Percentiles rank a stretch among this genome's conserved stretches.
Evolutionary conservation across 1,140 invertebrate genomes (phyloP).

Genomic region (Apis dorsata): DNA sequence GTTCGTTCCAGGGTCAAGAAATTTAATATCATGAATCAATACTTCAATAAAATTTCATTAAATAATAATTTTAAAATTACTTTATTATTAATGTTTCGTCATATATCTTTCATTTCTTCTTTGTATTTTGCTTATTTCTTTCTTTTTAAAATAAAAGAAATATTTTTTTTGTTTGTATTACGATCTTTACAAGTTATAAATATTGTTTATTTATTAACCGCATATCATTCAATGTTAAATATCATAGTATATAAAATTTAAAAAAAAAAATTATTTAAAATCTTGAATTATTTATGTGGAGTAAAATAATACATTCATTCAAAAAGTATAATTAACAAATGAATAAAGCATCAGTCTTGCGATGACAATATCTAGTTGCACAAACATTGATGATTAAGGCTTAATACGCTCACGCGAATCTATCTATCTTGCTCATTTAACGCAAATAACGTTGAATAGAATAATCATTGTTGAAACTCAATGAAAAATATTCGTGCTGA

Average conservation of each 20-base stretch:
- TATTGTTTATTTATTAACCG: background rate
- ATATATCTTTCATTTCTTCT: background rate
- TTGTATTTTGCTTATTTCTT: too few species aligned
- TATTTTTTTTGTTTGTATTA: background rate
- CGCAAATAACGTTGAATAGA: background rate
- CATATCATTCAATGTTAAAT: background rate
- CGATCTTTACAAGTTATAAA: background rate
- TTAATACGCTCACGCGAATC: background rate
- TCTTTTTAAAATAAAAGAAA: background rate
- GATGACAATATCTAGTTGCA: conserved; percentile 17
- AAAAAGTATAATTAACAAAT: background rate
- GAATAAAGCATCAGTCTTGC: background rate
- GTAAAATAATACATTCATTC: background rate
- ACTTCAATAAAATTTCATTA: conserved; percentile 28
- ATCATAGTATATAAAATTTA: background rate
- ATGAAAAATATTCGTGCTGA: too few species aligned
- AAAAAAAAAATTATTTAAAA: background rate
- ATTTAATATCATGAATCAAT: conserved; percentile 55
- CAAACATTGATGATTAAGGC: conserved; percentile 21
- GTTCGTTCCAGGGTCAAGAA: conserved; percentile 47
- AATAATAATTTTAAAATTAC: background rate
- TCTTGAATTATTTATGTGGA: background rate
- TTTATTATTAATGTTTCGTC: conserved; percentile 6
- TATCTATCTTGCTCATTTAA: background rate
- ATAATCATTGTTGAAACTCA: background rate